Conservation (phyloP, 2,888 invertebrate genomes). For the Acleris holmiana region DNA sequence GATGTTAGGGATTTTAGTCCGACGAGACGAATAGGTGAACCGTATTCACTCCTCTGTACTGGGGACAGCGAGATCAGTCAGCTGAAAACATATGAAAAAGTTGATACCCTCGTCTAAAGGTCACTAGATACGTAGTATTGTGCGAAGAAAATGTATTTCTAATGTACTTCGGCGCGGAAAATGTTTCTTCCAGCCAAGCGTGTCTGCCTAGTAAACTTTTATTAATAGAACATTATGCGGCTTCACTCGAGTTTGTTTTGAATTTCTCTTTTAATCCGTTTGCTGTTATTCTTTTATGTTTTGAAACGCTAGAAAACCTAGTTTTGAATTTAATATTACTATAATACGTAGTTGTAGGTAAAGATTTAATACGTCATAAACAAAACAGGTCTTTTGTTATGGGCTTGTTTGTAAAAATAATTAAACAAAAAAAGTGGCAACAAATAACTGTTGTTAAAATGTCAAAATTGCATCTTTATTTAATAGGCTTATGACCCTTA, state of each 20-base stretch:
- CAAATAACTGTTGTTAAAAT: too few species aligned
- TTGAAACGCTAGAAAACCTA: too few species aligned
- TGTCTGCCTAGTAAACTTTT: background rate
- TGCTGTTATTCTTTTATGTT: too few species aligned
- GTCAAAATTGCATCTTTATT: too few species aligned
- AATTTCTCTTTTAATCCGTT: background rate
- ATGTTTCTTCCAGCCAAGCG: slow-evolving; percentile 1
- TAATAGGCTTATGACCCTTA: too few species aligned
- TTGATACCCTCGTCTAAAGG: slow-evolving; percentile 23
- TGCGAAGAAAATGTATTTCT: slow-evolving; percentile 3
- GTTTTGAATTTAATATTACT: too few species aligned
- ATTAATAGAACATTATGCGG: background rate
- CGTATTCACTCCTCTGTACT: slow-evolving; percentile 33
- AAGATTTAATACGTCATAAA: too few species aligned
- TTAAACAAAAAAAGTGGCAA: too few species aligned
- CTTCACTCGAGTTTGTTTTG: too few species aligned
- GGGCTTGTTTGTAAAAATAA: too few species aligned
- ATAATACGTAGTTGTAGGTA: too few species aligned
- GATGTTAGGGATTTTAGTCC: slow-evolving; percentile 48
- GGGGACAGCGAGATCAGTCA: slow-evolving; percentile 17
- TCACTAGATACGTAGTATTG: slow-evolving; percentile 12
- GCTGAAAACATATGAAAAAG: slow-evolving; percentile 20
- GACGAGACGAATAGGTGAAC: slow-evolving; percentile 39
- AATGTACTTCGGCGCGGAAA: slow-evolving; percentile 6
- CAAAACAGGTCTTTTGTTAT: too few species aligned